Conservation (phyloP, 1,140 invertebrate genomes). For the Drosophila trapezifrons region DNA sequence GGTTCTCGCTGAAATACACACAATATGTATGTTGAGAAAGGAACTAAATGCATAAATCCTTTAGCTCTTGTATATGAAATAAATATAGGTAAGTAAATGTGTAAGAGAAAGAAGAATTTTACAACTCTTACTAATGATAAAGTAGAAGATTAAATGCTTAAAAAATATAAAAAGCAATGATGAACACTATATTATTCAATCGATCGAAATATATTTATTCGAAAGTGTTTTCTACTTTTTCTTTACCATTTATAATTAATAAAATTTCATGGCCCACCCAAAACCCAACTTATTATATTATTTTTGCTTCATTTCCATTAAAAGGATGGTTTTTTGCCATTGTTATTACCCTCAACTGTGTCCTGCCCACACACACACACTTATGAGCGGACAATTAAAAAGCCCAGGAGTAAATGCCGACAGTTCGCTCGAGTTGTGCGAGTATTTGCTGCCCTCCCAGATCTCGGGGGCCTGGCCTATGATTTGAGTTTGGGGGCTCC, state of each 20-base stretch:
- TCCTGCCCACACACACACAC: constrained; percentile 24
- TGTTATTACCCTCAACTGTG: constrained; percentile 15
- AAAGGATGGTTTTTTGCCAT: neutral
- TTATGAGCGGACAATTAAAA: constrained; percentile 70
- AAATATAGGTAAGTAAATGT: too few species aligned
- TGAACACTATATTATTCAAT: too few species aligned
- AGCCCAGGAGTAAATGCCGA: constrained; percentile 63
- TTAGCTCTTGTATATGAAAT: neutral
- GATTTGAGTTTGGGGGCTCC: constrained; percentile 64
- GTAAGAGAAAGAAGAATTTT: too few species aligned
- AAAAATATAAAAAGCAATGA: neutral
- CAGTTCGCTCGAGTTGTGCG: constrained; percentile 53
- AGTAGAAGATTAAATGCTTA: too few species aligned
- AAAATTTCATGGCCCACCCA: too few species aligned
- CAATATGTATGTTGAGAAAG: neutral
- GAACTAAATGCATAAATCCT: neutral
- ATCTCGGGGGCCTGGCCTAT: constrained; percentile 60
- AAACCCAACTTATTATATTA: too few species aligned
- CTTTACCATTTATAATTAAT: neutral
- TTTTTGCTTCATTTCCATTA: neutral
- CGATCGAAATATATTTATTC: neutral
- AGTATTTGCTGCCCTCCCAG: constrained; percentile 52
- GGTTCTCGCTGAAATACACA: neutral
- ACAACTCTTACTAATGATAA: too few species aligned
- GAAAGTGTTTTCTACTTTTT: neutral